Base-by-base conservation (phyloP, 2,113 vertebrate species). In the Balaeniceps rex region DNA sequence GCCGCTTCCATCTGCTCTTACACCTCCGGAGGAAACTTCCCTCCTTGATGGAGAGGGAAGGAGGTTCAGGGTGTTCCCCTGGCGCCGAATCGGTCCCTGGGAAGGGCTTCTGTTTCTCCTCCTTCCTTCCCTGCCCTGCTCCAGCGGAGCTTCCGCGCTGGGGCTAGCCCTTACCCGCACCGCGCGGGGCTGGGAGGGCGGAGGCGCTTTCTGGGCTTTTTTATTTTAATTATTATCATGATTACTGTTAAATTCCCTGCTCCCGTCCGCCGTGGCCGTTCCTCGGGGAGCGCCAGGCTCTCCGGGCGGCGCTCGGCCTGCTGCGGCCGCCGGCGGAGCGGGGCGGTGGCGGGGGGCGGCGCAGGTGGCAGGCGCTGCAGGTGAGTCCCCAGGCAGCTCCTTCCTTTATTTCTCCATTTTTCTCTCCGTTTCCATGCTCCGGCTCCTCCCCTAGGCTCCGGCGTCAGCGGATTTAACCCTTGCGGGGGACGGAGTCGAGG, bases 341-440 rank as follows among this genome's bases (percentile, higher is more conserved):
- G 40, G 12, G 40, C 40, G 12, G n/a, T n/a, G n/a, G n/a, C n/a
- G 31, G 16, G 22, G 22, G 6, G 28, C 23, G 54, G 64, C 16
- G 46, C 83, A 94, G 93, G 94, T 80, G 40, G 63, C 86, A 11
- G 82, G 46, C 46, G 61, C 82, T 65, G 91, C 88, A 97, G 93
- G 96, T 97, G 88, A 94, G 84, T 51, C 23, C 34, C 5, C 3
- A 14, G 10, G n/a, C 60, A 38, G 64, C 72, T 87, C 70, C 68
- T 22, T 66, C 40, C 65, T 29, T 8, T 28, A 10, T 57, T 83
- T 89, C 84, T 91, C 84, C 92, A 76, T 96, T 92, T 91, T 90
- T 25, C 47, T 88, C 52, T 74, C 60, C 26, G 17, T 76, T 84
- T 75, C 83, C 71, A 12, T 25, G 65, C 14, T 16, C 25, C 14